Evolutionary conservation across 2,888 invertebrate genomes (phyloP), one percentile per base, ranked within the genome.

Genomic region (Phortica magna): DNA sequence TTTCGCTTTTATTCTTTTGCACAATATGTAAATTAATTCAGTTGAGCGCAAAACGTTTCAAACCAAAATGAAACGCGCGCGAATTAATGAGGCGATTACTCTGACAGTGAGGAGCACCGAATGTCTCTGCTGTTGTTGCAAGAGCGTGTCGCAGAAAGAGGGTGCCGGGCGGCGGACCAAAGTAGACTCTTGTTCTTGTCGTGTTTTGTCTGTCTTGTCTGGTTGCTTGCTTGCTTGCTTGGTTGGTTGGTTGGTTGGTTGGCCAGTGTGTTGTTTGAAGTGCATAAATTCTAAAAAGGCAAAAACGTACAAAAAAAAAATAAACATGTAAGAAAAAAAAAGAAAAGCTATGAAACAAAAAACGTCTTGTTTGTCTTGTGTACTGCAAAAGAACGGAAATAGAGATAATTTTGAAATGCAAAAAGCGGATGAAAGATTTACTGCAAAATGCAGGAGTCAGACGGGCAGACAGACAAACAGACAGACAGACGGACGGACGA

Each of bases 21-120:
- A 74, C 31, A 74, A 65, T 65, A 65, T 41, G 53, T 43, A 74
- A 74, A 53, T 65, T 53, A 65, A 74, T 64, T 65, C 53, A 53
- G 39, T 65, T 42, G 59, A 5, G 41, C 48, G 86, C 86, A 88
- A 89, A 88, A 85, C 81, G 82, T 83, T 84, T 81, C 88, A 85
- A 79, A 87, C 88, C 88, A 87, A 83, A 86, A 83, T 88, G 87
- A 85, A 85, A 87, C 78, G 82, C 81, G 87, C 81, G 85, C 81
- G 89, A 89, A 88, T 89, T 88, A 88, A 89, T 89, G 88, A 85
- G 83, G 83, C 88, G 88, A 89, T 88, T 88, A 87, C 84, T 31
- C 31, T 31, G 31, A 31, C 31, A 31, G 31, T 31, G 31, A 31
- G 31, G 31, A 31, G 31, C 31, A 31, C 31, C 31, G 31, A 31